Percentiles rank a stretch among this genome's conserved stretches.
Conservation (phyloP, 2,888 invertebrate genomes). For the Eudasyphora cyanicolor region DNA sequence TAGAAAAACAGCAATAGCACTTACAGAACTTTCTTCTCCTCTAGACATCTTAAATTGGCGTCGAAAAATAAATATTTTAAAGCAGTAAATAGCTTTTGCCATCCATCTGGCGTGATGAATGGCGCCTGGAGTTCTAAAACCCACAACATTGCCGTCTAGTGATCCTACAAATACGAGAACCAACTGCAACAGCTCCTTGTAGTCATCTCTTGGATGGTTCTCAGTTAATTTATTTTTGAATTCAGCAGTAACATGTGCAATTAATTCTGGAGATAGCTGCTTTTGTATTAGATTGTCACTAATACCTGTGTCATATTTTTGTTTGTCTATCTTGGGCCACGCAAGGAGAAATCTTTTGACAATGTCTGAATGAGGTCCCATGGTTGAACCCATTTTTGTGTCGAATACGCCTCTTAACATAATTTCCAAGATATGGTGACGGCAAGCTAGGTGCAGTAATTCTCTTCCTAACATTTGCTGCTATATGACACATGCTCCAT, state of each 20-base stretch:
- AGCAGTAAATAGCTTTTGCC: too few relatives aligned
- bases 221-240: conserved; percentile 12
- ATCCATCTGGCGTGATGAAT: too few relatives aligned
- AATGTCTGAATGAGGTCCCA: conserved; percentile 14
- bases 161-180: too few relatives aligned
- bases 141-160: too few relatives aligned
- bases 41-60: too few relatives aligned
- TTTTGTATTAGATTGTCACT: conserved; percentile 31
- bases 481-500: conserved; percentile 8
- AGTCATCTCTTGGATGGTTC: conserved; percentile 12
- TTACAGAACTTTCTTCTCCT: too few relatives aligned
- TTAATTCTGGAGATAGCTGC: conserved; percentile 37
- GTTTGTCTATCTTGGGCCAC: conserved; percentile 33
- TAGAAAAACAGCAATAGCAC: too few relatives aligned
- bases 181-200: not conserved
- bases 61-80: too few relatives aligned
- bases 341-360: conserved; percentile 23
- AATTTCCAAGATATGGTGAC: conserved; percentile 30
- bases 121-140: too few relatives aligned
- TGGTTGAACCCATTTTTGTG: conserved; percentile 33
- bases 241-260: conserved; percentile 33
- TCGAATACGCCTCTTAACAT: conserved; percentile 10
- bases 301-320: conserved; percentile 36
- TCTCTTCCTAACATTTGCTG: not conserved
- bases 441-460: conserved; percentile 13